These are phyloP conservation scores for Trachelus iudaicus DNA, from an alignment of 2,888 invertebrate genomes.

Conservation along the genomic window DNA sequence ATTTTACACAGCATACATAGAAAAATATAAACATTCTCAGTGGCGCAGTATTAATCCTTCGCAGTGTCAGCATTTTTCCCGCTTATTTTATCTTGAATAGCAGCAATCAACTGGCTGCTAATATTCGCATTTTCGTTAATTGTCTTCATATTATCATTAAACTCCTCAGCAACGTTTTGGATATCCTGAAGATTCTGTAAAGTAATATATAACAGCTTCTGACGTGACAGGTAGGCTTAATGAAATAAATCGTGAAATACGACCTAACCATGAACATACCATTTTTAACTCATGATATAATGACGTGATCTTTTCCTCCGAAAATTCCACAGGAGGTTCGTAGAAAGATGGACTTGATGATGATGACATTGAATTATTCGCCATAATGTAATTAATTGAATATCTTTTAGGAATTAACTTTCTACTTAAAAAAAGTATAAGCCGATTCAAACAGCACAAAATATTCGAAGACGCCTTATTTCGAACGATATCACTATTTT, in stretches of 20 bases:
- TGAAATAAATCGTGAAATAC: background rate
- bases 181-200: constrained; percentile 33
- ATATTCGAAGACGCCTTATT: background rate
- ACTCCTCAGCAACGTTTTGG: constrained; percentile 22
- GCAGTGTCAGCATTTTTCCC: background rate
- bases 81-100: background rate
- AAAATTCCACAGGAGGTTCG: constrained; percentile 19
- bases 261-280: constrained; percentile 15
- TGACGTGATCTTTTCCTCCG: constrained; percentile 23
- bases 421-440: background rate
- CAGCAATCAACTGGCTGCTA: constrained; percentile 13
- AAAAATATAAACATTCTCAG: constrained; percentile 4
- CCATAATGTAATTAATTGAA: constrained; percentile 21
- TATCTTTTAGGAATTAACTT: background rate
- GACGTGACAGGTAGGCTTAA: background rate
- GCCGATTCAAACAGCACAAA: background rate
- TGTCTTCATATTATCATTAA: constrained; percentile 20
- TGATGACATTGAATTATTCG: constrained; percentile 28
- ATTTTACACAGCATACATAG: constrained; percentile 12
- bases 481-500: background rate
- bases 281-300: constrained; percentile 25
- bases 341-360: constrained; percentile 19
- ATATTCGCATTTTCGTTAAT: constrained; percentile 20
- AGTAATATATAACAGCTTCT: background rate
- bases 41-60: background rate